phyloP scores from a whole-genome alignment of 1,140 invertebrate species.

The roundworm (Caenorhabditis elegans) region WBcel235 BX284606.5:2045001-2045500 shows the following conservation, averaged over 20 bases:
- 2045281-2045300: constrained; percentile 19
- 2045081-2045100: not conserved
- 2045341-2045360: constrained; percentile 12
- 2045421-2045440: not conserved
- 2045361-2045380: not conserved
- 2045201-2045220: constrained; percentile 6
- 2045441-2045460: not conserved
- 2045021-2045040: not conserved
- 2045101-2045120: constrained; percentile 30
- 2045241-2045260: not conserved
- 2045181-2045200: not conserved
- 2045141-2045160: not conserved
- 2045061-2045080: not conserved
- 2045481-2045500: constrained; percentile 33
- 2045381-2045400: not conserved
- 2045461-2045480: constrained; percentile 29
- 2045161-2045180: not conserved
- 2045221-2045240: not conserved
- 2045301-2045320: constrained; percentile 3
- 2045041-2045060: constrained; percentile 2
- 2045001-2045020: not conserved
- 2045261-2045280: constrained; percentile 1
- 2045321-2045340: constrained; percentile 3
- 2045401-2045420: constrained; percentile 29
- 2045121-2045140: not conserved